Conservation (phyloP, 2,888 invertebrate genomes). For the Sthenelais limicola region DNA sequence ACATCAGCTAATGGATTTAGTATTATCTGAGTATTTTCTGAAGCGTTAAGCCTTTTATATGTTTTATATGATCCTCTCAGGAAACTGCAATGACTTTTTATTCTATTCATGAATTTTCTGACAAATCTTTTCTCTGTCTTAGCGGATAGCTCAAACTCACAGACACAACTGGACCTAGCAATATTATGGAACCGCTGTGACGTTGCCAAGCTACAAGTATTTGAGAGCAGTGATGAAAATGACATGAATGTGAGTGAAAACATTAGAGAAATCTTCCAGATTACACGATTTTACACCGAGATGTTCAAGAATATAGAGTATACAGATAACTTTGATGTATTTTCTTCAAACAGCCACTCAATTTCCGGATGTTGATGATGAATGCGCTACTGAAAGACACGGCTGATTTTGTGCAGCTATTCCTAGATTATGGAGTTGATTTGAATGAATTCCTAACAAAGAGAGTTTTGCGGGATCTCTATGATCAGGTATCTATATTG, state of each 20-base stretch:
- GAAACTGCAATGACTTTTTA: too few species aligned
- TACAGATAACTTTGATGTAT: too few species aligned
- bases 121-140: too few species aligned
- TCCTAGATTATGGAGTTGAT: slow-evolving; percentile 70
- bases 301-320: too few species aligned
- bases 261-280: too few species aligned
- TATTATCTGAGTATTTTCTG: too few species aligned
- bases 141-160: slow-evolving; percentile 66
- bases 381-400: slow-evolving; percentile 67
- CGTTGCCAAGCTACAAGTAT: slow-evolving; percentile 69
- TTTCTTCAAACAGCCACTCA: slow-evolving; percentile 53
- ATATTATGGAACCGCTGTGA: slow-evolving; percentile 71
- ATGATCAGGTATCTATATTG: slow-evolving; percentile 48
- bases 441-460: slow-evolving; percentile 66
- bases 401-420: slow-evolving; percentile 69
- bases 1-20: too few species aligned
- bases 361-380: slow-evolving; percentile 66
- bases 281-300: too few species aligned
- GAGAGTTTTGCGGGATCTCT: slow-evolving; percentile 63
- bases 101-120: too few species aligned
- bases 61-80: too few species aligned
- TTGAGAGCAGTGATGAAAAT: slow-evolving; percentile 53
- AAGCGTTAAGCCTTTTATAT: too few species aligned
- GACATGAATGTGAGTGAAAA: not conserved
- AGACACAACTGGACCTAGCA: slow-evolving; percentile 69